Conservation (phyloP, 2,113 vertebrate species). For the Ammospiza nelsoni region DNA sequence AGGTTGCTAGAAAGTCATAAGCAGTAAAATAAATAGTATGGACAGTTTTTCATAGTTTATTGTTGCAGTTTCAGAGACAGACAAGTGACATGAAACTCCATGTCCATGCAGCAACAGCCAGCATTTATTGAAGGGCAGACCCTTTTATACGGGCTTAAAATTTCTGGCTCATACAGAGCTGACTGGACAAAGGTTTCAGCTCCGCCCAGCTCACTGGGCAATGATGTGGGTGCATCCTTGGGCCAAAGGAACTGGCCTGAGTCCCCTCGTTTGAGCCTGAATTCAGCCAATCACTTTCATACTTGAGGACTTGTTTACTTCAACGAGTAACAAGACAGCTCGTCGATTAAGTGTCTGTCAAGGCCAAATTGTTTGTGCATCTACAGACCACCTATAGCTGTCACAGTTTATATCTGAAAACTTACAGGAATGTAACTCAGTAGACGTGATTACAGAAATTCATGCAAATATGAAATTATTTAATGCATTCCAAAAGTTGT, state of each 20-base stretch:
- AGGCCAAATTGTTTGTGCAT: background rate
- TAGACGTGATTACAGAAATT: background rate
- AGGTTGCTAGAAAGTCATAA: background rate
- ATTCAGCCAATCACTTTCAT: background rate
- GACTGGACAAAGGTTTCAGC: background rate
- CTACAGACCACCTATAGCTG: background rate
- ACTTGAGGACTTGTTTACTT: background rate
- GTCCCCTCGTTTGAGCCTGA: background rate
- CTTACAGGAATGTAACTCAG: background rate
- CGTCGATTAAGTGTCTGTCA: background rate
- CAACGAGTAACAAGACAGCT: background rate
- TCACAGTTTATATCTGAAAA: background rate
- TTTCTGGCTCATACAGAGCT: background rate
- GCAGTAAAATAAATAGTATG: background rate
- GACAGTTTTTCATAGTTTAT: background rate
- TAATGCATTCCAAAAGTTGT: background rate
- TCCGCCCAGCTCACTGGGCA: background rate
- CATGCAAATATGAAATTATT: background rate
- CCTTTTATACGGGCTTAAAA: background rate
- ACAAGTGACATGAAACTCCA: background rate
- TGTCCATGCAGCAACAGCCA: background rate
- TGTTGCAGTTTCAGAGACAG: background rate
- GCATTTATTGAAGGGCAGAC: background rate
- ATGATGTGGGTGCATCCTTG: background rate
- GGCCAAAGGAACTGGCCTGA: background rate